phyloP scores from a whole-genome alignment of 2,797 vertebrate species.

The Hafferia zeledoni region DNA sequence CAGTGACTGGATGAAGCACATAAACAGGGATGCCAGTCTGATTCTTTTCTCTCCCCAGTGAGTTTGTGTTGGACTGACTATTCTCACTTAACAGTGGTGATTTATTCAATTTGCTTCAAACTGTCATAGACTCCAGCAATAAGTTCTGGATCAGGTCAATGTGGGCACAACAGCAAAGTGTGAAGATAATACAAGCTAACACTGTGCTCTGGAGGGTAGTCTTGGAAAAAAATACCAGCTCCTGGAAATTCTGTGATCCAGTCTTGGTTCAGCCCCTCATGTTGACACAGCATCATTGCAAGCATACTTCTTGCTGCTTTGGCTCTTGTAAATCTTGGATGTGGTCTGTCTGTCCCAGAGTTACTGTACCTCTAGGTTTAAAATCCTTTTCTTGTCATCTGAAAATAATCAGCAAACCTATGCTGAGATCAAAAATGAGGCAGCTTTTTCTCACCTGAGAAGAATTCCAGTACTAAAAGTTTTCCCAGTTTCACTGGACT shows the following conservation, averaged over 20 bases:
- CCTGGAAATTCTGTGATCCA: not conserved
- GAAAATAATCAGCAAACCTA: not conserved
- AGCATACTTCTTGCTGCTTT: not conserved
- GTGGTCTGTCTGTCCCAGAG: not conserved
- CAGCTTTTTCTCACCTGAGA: conserved; percentile 22
- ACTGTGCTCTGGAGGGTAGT: not conserved
- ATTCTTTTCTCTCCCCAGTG: not conserved
- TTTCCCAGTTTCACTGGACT: not conserved
- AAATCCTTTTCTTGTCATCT: not conserved
- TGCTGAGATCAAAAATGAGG: not conserved
- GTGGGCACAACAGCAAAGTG: not conserved
- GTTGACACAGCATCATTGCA: not conserved
- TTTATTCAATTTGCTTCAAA: conserved; percentile 20
- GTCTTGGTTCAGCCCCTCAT: not conserved
- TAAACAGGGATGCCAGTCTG: not conserved
- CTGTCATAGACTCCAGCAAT: not conserved
- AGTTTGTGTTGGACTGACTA: not conserved
- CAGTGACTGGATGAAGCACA: not conserved
- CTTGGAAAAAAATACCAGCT: not conserved
- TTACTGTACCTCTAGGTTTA: not conserved
- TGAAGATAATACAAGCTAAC: not conserved
- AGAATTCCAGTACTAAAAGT: not conserved
- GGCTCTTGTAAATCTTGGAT: not conserved
- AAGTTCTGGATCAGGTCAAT: not conserved
- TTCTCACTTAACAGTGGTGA: not conserved